Evolutionary conservation across 2,113 vertebrate genomes (phyloP).

Genomic region (Lepidothrix coronata): DNA sequence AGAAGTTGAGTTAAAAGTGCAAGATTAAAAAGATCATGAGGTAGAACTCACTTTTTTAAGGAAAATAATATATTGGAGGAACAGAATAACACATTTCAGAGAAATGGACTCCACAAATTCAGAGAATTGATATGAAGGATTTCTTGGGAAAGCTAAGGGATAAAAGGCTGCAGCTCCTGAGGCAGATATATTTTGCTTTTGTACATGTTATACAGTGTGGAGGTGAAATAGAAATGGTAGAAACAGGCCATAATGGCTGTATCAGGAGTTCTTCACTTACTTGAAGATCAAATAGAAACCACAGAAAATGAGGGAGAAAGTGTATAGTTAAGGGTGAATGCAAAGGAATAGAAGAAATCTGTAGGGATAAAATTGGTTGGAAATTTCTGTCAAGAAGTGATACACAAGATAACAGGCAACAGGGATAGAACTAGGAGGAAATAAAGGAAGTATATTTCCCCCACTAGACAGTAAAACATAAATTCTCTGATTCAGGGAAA

Average conservation of each 20-base stretch:
- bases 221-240: not conserved
- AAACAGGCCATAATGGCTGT: not conserved
- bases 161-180: not conserved
- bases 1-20: not conserved
- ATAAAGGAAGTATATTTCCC: not conserved
- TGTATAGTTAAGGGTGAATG: not conserved
- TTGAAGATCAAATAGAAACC: not conserved
- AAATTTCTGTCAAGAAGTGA: not conserved
- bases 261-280: not conserved
- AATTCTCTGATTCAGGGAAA: not conserved
- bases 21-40: not conserved
- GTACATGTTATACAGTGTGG: not conserved
- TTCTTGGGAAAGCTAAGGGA: not conserved
- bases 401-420: not conserved
- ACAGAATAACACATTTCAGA: not conserved
- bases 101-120: not conserved
- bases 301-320: not conserved
- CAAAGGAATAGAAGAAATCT: not conserved
- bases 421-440: not conserved
- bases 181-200: not conserved
- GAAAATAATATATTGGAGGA: not conserved
- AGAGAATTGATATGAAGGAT: not conserved
- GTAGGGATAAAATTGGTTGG: not conserved
- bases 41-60: not conserved
- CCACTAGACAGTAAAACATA: not conserved